Percentiles rank a stretch among this genome's conserved stretches.
These are phyloP conservation scores for Sebastiscus albofasciatus DNA, from an alignment of 2,797 vertebrate genomes.

Conservation along the genomic window DNA sequence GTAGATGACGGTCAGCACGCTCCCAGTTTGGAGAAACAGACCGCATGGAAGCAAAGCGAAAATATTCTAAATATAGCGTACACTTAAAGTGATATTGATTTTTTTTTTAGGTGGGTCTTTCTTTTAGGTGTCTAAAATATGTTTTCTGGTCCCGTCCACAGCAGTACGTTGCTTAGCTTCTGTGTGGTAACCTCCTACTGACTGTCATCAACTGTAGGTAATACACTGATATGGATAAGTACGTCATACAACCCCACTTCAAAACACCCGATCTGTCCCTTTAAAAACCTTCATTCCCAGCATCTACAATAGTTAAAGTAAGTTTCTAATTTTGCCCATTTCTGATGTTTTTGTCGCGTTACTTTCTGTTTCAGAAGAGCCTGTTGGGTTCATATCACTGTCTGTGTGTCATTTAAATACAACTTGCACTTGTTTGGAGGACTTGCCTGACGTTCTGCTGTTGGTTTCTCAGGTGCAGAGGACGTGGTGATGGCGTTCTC, in stretches of 20 bases:
- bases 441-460: background rate
- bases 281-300: background rate
- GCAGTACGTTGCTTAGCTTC: rapidly evolving
- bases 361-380: background rate
- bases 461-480: conserved; percentile 88
- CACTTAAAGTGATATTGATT: too few species aligned
- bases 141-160: too few species aligned
- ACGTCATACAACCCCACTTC: too few species aligned
- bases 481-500: conserved; percentile 99
- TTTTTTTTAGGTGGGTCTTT: too few species aligned
- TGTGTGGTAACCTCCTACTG: rapidly evolving
- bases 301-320: background rate
- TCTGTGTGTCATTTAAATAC: background rate
- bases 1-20: too few species aligned
- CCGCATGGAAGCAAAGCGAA: too few species aligned
- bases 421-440: background rate
- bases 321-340: background rate
- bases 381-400: background rate
- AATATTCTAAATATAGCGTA: too few species aligned
- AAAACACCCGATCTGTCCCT: too few species aligned
- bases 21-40: too few species aligned
- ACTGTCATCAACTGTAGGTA: too few species aligned
- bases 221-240: too few species aligned
- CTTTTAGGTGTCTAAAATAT: too few species aligned
- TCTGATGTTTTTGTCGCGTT: background rate